These are phyloP conservation scores for Zophobas atratus DNA, from an alignment of 1,140 invertebrate genomes.

Conservation along the genomic window DNA sequence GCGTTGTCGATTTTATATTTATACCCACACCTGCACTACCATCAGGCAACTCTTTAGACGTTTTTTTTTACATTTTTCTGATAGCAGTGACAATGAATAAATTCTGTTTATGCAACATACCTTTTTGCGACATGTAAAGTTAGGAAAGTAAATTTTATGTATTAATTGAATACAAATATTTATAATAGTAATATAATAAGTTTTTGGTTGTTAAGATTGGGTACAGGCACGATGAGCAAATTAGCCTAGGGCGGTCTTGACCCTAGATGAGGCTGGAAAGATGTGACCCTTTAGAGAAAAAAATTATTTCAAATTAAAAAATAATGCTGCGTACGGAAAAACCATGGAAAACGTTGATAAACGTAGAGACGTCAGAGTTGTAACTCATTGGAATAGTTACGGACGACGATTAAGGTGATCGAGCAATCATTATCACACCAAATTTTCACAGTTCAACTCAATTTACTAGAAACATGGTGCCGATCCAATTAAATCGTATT, in stretches of 20 bases:
- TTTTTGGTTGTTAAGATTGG: no score
- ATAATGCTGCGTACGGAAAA: constrained; percentile 41
- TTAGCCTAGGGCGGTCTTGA: constrained; percentile 36
- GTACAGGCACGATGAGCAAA: no score
- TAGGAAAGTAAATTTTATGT: no score
- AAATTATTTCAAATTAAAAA: constrained; percentile 53
- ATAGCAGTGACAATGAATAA: no score
- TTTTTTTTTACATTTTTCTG: no score
- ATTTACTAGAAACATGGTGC: constrained; percentile 52
- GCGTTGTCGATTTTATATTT: no score
- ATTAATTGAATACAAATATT: no score
- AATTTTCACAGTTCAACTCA: constrained; percentile 56
- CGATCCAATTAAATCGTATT: constrained; percentile 55
- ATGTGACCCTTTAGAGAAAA: constrained; percentile 67
- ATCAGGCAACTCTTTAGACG: no score
- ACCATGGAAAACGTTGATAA: constrained; percentile 52
- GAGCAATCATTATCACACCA: constrained; percentile 52
- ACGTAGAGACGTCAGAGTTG: constrained; percentile 47
- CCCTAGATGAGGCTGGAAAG: constrained; percentile 65
- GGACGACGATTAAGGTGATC: constrained; percentile 46
- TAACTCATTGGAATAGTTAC: constrained; percentile 47
- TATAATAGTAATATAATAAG: no score
- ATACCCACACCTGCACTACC: no score
- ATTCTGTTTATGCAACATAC: no score
- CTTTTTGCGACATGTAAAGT: no score